Evolutionary conservation across 2,888 invertebrate species (phyloP).

Genomic region (Deilephila porcellus): DNA sequence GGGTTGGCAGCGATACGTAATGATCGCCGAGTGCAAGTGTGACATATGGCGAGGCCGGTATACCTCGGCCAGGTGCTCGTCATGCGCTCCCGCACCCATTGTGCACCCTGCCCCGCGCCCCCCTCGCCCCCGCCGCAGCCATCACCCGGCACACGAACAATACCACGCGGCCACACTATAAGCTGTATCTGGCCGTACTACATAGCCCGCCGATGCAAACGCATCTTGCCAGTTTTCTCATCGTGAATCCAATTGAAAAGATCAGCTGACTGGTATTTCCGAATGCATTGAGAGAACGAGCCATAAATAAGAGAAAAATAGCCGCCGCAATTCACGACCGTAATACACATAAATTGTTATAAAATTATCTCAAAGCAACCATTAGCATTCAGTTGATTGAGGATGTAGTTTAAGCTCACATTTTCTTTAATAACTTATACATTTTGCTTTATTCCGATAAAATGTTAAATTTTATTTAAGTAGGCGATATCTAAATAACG

Average conservation of each 20-base stretch:
- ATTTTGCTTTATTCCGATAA: neutral
- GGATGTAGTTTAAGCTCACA: neutral
- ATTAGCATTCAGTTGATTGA: conserved; percentile 10
- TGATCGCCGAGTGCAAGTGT: conserved; percentile 45
- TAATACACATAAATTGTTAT: conserved; percentile 8
- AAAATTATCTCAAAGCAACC: neutral
- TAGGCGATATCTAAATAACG: neutral
- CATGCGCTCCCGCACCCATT: conserved; percentile 83
- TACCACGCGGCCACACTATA: conserved; percentile 41
- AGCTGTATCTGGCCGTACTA: conserved; percentile 5
- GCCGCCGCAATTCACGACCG: neutral
- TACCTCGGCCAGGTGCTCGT: conserved; percentile 80
- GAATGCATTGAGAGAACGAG: conserved; percentile 10
- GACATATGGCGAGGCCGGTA: conserved; percentile 82
- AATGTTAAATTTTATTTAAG: neutral
- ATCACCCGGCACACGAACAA: conserved; percentile 68
- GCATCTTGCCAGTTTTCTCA: conserved; percentile 45
- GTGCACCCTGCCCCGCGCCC: conserved; percentile 51
- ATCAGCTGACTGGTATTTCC: conserved; percentile 19
- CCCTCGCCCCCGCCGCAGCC: conserved; percentile 50
- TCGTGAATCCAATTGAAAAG: conserved; percentile 32
- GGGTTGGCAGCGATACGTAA: conserved; percentile 29
- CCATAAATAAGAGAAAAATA: conserved; percentile 2
- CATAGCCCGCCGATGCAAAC: conserved; percentile 43
- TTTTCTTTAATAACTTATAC: neutral